Evolutionary conservation across 2,888 invertebrate species (phyloP).

Genomic region (Rotaria sp.): DNA sequence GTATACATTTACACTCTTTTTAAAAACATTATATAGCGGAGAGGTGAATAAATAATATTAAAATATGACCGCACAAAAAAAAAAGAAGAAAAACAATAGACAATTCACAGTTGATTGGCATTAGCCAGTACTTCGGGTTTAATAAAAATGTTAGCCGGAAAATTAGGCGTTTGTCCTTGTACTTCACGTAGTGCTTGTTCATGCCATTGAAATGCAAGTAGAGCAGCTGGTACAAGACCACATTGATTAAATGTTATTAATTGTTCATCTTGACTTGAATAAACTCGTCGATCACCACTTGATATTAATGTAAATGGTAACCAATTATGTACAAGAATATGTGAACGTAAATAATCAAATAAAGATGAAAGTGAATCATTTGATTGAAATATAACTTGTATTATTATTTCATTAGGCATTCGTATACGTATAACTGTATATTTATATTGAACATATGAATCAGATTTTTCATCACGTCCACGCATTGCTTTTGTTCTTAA

Average conservation of each 20-base stretch:
- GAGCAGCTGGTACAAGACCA: not conserved
- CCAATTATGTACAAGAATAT: not conserved
- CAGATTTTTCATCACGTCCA: conserved; percentile 75
- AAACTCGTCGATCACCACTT: not conserved
- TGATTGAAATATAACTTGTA: conserved; percentile 59
- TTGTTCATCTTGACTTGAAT: not conserved
- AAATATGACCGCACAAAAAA: not conserved
- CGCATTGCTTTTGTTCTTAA: conserved; percentile 88
- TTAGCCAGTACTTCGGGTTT: not conserved
- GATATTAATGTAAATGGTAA: not conserved
- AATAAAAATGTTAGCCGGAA: not conserved
- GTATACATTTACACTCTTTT: not conserved
- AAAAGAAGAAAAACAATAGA: not conserved
- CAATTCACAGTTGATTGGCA: not conserved
- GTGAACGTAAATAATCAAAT: not conserved
- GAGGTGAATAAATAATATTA: not conserved
- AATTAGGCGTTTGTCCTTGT: not conserved
- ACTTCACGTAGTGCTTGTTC: not conserved
- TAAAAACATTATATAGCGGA: not conserved
- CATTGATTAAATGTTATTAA: not conserved
- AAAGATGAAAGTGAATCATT: not conserved
- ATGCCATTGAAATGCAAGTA: not conserved
- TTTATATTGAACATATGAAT: conserved; percentile 65
- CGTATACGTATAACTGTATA: conserved; percentile 76
- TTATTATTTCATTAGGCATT: conserved; percentile 65